Evolutionary conservation across 2,888 invertebrate species (phyloP).

Genomic region (Dysmachus trigonus): DNA sequence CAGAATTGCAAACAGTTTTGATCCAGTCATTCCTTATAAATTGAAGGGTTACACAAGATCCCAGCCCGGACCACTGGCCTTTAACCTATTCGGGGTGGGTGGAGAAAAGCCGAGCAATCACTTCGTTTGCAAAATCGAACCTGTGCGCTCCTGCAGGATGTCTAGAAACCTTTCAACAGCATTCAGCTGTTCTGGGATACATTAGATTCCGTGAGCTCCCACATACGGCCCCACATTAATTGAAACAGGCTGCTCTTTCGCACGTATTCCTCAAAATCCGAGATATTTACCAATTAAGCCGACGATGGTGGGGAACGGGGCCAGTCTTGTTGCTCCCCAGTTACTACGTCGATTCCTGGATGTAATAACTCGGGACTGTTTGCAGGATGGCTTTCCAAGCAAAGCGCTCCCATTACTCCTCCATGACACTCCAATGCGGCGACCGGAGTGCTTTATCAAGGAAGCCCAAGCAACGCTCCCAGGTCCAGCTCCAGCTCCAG

Average conservation of each 20-base stretch:
- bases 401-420: not conserved
- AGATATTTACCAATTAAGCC: slow-evolving; percentile 21
- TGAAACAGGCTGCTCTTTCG: not conserved
- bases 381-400: not conserved
- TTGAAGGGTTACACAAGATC: not conserved
- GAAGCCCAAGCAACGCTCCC: not conserved
- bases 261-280: not conserved
- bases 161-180: not conserved
- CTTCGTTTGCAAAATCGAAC: not conserved
- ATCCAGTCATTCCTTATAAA: not conserved
- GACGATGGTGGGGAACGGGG: no score
- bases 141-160: not conserved
- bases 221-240: not conserved
- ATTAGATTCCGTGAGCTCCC: not conserved
- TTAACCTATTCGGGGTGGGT: not conserved
- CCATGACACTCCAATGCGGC: not conserved
- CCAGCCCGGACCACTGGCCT: not conserved
- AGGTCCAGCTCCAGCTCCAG: not conserved
- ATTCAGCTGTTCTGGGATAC: not conserved
- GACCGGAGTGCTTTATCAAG: not conserved
- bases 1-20: not conserved
- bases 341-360: not conserved
- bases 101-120: not conserved
- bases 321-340: not conserved
- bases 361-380: not conserved